Base-by-base conservation (phyloP, 2,888 invertebrate genomes). In the Axea sp. region DNA sequence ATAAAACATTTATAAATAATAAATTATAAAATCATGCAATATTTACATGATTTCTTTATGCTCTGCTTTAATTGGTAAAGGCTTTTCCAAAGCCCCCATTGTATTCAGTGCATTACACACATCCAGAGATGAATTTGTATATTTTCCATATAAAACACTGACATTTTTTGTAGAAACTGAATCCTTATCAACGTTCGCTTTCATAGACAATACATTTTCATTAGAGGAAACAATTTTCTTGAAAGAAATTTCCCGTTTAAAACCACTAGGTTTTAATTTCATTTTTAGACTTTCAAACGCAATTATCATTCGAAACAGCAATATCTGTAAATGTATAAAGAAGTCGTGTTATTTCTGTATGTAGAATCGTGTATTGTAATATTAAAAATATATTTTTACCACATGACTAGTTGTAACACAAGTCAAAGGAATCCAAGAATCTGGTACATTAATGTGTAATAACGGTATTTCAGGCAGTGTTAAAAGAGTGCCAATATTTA, bases 151-250 rank as follows among this genome's bases (percentile, higher is more conserved):
- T n/a, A n/a, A n/a, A n/a, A n/a, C n/a, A n/a, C n/a, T n/a, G n/a
- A n/a, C n/a, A n/a, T n/a, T n/a, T 19, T 19, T 19, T 19, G 2
- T 19, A 19, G 19, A 17, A 11, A 9, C 24, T 1, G 11, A 51
- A 43, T 55, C 17, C 19, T 7, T 12, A 22, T 12, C 11, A 12
- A 39, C 12, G 9, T 28, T 31, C 6, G 47, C 17, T 22, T 1
- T 7, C 9, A 5, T 24, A 11, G 6, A 1, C 0, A 11, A 24
- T 19, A 53, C 55, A 45, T 41, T 53, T 22, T 73, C 75, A 14
- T 49, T 74, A 2, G 59, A 62, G n/a, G 80, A 76, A 51, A 82
- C 82, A n/a, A 87, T 76, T 77, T 83, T 86, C 71, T 87, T 86
- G 11, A 87, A 84, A 1, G 82, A 76, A 43, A 75, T 31, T 69